phyloP scores from a whole-genome alignment of 2,113 vertebrate genomes.

The Mus pahari region DNA sequence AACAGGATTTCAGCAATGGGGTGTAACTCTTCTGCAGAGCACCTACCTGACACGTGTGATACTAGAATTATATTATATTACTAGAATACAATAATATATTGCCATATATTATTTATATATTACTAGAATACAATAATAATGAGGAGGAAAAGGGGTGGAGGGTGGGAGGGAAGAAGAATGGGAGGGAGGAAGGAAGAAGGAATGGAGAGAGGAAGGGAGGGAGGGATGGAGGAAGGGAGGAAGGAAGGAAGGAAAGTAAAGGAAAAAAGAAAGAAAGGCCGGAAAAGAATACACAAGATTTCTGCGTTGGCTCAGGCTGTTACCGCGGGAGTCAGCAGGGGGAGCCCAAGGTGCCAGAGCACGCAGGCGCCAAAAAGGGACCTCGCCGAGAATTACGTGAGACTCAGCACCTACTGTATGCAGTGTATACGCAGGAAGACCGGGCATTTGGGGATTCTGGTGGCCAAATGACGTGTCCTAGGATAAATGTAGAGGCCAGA shows the following conservation, averaged over 20 bases:
- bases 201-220: not conserved
- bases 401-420: not conserved
- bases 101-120: too few species aligned
- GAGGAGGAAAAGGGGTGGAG: not conserved
- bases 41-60: not conserved
- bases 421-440: not conserved
- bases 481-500: not conserved
- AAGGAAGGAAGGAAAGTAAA: not conserved
- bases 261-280: not conserved
- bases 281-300: not conserved
- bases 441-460: accelerated
- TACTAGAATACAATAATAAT: not conserved
- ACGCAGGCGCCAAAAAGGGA: accelerated
- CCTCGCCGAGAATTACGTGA: accelerated
- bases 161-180: too few species aligned
- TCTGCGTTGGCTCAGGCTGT: not conserved
- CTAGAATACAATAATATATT: not conserved
- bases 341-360: constrained; percentile 18
- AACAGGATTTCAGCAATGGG: not conserved
- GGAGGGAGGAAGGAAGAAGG: too few species aligned
- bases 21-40: not conserved
- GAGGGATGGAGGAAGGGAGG: not conserved
- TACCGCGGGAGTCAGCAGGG: constrained; percentile 59
- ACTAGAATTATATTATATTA: not conserved
- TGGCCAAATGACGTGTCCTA: not conserved